Conservation (phyloP, 2,888 invertebrate species). For the Pollenia amentaria region DNA sequence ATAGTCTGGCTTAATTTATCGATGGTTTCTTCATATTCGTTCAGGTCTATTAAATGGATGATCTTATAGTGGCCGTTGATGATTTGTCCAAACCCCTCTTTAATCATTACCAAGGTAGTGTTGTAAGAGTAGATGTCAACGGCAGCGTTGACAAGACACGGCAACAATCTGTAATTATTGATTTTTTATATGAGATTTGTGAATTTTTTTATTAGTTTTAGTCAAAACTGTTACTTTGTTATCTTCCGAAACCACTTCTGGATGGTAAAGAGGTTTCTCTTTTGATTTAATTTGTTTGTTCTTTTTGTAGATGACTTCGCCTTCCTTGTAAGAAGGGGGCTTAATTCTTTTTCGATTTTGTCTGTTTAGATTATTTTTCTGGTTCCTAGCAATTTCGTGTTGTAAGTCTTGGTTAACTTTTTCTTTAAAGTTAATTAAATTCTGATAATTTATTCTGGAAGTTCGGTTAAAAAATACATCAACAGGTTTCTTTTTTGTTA, state of each 20-base stretch:
- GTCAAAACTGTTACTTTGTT: background rate
- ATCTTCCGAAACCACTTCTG: background rate
- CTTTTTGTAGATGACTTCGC: too few relatives aligned
- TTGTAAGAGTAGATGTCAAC: too few relatives aligned
- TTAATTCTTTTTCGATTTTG: slow-evolving; percentile 2
- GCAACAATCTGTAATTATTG: slow-evolving; percentile 19
- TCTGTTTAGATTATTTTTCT: slow-evolving; percentile 3
- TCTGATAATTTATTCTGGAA: slow-evolving; percentile 3
- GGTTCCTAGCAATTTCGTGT: slow-evolving; percentile 9
- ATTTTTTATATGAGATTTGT: background rate
- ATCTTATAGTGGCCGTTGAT: slow-evolving; percentile 7
- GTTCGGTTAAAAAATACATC: slow-evolving; percentile 32
- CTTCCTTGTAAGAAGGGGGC: slow-evolving; percentile 1
- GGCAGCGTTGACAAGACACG: slow-evolving; percentile 11
- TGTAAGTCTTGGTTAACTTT: slow-evolving; percentile 12
- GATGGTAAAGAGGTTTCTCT: background rate
- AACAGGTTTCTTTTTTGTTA: slow-evolving; percentile 9
- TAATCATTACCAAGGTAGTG: slow-evolving; percentile 23
- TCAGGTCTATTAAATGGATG: background rate
- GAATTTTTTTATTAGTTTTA: background rate
- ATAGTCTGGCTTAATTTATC: slow-evolving; percentile 28
- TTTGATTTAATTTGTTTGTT: slow-evolving; percentile 23
- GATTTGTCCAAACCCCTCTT: slow-evolving; percentile 3
- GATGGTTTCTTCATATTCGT: slow-evolving; percentile 1
- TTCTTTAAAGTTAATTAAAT: too few relatives aligned